phyloP scores from a whole-genome alignment of 2,113 vertebrate genomes.

The Calidris pygmaea region DNA sequence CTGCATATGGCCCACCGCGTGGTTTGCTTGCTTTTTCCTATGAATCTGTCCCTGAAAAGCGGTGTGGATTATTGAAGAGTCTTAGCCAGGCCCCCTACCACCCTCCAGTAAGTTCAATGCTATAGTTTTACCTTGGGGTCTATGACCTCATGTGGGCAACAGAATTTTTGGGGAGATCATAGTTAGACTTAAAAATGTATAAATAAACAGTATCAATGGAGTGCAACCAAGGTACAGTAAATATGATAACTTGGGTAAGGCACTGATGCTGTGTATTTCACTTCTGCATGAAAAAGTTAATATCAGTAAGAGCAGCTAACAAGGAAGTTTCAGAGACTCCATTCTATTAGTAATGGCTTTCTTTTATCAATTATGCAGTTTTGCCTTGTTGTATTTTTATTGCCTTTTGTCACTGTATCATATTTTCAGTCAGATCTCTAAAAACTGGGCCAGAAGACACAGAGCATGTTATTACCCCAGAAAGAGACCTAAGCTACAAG shows the following conservation, averaged over 20 bases:
- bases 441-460: background rate
- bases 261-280: background rate
- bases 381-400: background rate
- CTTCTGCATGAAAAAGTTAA: background rate
- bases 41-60: background rate
- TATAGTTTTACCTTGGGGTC: background rate
- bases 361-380: background rate
- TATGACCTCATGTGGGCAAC: rapidly evolving
- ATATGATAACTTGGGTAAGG: background rate
- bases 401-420: background rate
- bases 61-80: background rate
- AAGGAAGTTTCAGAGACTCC: background rate
- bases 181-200: background rate
- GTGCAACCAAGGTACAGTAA: rapidly evolving
- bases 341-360: background rate
- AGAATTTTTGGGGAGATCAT: background rate
- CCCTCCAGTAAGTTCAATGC: background rate
- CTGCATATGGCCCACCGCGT: background rate
- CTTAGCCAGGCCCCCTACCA: background rate
- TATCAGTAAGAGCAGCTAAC: background rate
- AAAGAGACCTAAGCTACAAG: background rate
- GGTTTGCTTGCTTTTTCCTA: background rate
- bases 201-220: background rate
- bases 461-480: background rate
- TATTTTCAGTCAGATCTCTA: background rate